Percentiles rank a stretch among this genome's conserved stretches.
Evolutionary conservation across 2,113 vertebrate species (phyloP).

Genomic region (Larimichthys polyactis): DNA sequence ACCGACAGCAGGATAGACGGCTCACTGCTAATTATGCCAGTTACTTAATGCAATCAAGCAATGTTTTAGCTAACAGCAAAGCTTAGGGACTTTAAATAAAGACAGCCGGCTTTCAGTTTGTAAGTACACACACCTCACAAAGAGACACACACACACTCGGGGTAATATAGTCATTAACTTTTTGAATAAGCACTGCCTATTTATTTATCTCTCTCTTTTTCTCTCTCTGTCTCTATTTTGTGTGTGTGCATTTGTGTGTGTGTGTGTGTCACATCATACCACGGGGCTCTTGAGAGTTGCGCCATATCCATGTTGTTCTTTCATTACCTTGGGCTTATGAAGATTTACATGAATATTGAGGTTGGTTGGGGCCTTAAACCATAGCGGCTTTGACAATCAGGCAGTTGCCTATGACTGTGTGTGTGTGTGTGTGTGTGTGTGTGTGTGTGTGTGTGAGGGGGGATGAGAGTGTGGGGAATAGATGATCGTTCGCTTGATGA

Average conservation of each 20-base stretch:
- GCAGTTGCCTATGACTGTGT: slow-evolving; percentile 8
- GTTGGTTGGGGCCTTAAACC: slow-evolving; percentile 56
- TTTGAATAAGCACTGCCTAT: slow-evolving; percentile 28
- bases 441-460: background rate
- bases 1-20: background rate
- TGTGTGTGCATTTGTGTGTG: background rate
- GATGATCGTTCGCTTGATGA: slow-evolving; percentile 57
- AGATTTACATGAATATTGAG: slow-evolving; percentile 72
- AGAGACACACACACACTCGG: background rate
- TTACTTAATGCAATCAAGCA: background rate
- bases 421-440: slow-evolving; percentile 18
- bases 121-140: background rate
- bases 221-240: too few species aligned
- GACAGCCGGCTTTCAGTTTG: slow-evolving; percentile 7
- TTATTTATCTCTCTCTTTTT: slow-evolving; percentile 29
- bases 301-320: slow-evolving; percentile 72
- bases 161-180: slow-evolving; percentile 41
- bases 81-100: background rate
- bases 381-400: slow-evolving; percentile 44
- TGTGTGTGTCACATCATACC: slow-evolving; percentile 41
- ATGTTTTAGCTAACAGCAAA: slow-evolving; percentile 11
- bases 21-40: slow-evolving; percentile 1
- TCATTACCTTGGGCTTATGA: slow-evolving; percentile 70
- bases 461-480: background rate
- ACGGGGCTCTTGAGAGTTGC: slow-evolving; percentile 40